Evolutionary conservation across 2,113 vertebrate species (phyloP).

Genomic region (Clarias batrachus): DNA sequence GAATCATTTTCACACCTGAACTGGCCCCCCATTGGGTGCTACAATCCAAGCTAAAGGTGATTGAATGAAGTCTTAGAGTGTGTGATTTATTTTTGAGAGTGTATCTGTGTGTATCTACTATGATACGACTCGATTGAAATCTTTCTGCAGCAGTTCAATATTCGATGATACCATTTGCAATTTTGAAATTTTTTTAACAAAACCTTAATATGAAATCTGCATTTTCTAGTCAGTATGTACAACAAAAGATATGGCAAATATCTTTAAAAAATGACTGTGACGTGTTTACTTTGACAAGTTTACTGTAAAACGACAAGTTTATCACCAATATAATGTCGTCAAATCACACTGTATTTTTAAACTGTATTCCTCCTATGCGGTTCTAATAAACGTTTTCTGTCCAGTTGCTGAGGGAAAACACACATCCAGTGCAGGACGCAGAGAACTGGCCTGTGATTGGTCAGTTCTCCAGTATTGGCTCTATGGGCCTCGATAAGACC

Average conservation of each 20-base stretch:
- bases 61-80: no score
- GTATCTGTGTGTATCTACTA: no score
- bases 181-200: no score
- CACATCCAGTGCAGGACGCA: constrained; percentile 54
- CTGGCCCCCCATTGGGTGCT: no score
- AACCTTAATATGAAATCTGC: not conserved
- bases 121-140: no score
- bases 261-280: not conserved
- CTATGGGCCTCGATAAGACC: constrained; percentile 86
- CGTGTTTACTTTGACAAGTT: no score
- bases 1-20: no score
- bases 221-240: not conserved
- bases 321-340: not conserved
- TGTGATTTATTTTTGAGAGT: no score
- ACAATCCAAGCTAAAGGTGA: no score
- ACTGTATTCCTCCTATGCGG: not conserved
- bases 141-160: no score
- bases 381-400: not conserved
- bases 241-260: not conserved
- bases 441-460: constrained; percentile 87
- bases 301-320: no score
- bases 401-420: constrained; percentile 76
- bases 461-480: constrained; percentile 97
- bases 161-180: no score
- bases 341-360: not conserved